These are phyloP conservation scores for Heteromormyrus szaboi DNA, from an alignment of 2,797 vertebrate species.

Conservation along the genomic window DNA sequence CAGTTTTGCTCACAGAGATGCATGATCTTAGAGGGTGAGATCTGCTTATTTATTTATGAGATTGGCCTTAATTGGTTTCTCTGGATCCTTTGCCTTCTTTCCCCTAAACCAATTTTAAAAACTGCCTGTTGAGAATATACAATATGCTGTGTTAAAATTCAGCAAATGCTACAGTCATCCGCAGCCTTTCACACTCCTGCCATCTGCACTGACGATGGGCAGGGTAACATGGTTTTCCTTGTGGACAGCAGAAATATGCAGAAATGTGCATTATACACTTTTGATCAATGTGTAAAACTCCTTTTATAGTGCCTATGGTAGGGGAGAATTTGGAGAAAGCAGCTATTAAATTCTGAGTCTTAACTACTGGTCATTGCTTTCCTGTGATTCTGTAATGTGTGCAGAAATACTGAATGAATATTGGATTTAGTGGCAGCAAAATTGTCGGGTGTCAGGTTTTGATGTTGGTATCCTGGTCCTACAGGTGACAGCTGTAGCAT, in stretches of 20 bases:
- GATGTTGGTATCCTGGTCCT: background rate
- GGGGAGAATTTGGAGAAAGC: background rate
- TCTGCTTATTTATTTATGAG: background rate
- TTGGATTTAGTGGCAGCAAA: background rate
- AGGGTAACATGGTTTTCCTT: background rate
- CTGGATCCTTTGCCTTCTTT: constrained; percentile 3
- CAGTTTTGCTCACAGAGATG: constrained; percentile 2
- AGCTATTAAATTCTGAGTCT: background rate
- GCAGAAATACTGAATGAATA: background rate
- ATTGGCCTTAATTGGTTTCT: constrained; percentile 24
- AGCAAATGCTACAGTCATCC: background rate
- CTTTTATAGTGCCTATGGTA: background rate
- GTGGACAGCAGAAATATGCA: background rate
- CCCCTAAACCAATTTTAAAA: background rate
- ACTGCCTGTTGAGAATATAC: background rate
- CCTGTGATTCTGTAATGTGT: background rate
- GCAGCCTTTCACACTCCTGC: background rate
- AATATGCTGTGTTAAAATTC: background rate
- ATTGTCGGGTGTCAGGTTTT: background rate
- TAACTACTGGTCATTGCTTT: background rate
- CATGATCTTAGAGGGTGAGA: background rate
- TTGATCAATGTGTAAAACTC: background rate
- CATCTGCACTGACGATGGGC: background rate
- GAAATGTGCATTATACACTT: background rate
- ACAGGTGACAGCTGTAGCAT: background rate